Conservation (phyloP, 2,797 vertebrate species). For the Mormyrus hasselquistii region DNA sequence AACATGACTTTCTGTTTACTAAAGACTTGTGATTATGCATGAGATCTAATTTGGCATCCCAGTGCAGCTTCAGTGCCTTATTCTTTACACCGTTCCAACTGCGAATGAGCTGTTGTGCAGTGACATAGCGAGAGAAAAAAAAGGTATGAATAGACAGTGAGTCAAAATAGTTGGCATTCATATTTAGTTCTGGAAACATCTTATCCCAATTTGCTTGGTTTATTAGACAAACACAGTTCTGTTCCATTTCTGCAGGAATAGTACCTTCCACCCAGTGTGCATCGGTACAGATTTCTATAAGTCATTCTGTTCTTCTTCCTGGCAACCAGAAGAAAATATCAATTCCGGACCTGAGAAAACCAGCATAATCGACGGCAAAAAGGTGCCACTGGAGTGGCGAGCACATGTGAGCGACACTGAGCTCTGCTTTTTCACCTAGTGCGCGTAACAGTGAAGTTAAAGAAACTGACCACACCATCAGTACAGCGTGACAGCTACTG, state of each 20-base stretch:
- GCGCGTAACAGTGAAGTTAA: background rate
- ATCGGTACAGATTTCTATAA: background rate
- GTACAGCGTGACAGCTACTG: background rate
- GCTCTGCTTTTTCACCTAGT: background rate
- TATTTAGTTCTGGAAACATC: background rate
- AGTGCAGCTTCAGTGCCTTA: background rate
- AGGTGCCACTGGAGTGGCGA: no score
- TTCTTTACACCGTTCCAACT: background rate
- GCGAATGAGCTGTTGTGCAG: background rate
- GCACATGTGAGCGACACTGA: background rate
- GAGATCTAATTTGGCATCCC: background rate
- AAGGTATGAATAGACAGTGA: background rate
- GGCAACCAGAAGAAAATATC: background rate
- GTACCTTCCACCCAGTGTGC: background rate
- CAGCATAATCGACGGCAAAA: background rate
- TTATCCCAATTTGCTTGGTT: background rate
- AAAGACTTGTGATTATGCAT: background rate
- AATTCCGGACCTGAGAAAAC: background rate
- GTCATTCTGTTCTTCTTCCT: background rate
- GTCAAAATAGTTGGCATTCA: constrained; percentile 1
- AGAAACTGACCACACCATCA: background rate
- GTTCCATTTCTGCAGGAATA: background rate
- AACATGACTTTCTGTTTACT: background rate
- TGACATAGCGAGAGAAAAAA: background rate
- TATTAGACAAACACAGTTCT: background rate